These are phyloP conservation scores for Stomatorhinus walkeri DNA, from an alignment of 2,797 vertebrate genomes.

Conservation along the genomic window DNA sequence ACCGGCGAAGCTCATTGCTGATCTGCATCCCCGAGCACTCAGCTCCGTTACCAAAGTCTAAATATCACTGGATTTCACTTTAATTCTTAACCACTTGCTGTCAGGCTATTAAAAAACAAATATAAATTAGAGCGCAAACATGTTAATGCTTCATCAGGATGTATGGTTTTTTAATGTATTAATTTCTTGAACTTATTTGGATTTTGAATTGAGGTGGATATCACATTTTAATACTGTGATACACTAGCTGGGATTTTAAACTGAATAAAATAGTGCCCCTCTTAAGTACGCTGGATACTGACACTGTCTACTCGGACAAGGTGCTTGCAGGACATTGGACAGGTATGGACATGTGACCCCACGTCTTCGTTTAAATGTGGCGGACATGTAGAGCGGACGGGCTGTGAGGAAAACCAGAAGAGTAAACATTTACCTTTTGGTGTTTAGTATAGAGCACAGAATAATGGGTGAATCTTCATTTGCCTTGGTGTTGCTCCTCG, in stretches of 20 bases:
- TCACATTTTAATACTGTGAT: neutral
- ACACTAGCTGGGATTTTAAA: neutral
- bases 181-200: neutral
- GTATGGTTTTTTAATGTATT: neutral
- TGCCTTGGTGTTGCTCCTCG: neutral
- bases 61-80: neutral
- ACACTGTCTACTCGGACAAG: no score
- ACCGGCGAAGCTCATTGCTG: neutral
- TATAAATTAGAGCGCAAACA: neutral
- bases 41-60: neutral
- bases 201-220: neutral
- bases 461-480: slow-evolving; percentile 16
- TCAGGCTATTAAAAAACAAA: neutral
- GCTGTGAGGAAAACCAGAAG: slow-evolving; percentile 10
- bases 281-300: neutral
- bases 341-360: neutral
- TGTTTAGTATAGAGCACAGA: slow-evolving; percentile 18
- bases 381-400: neutral
- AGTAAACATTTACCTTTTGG: slow-evolving; percentile 11
- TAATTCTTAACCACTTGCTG: neutral
- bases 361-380: neutral
- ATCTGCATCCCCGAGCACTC: neutral
- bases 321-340: neutral
- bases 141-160: neutral
- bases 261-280: neutral